Conservation (phyloP, 1,140 invertebrate genomes). For the Hypsibius dujardini region DNA sequence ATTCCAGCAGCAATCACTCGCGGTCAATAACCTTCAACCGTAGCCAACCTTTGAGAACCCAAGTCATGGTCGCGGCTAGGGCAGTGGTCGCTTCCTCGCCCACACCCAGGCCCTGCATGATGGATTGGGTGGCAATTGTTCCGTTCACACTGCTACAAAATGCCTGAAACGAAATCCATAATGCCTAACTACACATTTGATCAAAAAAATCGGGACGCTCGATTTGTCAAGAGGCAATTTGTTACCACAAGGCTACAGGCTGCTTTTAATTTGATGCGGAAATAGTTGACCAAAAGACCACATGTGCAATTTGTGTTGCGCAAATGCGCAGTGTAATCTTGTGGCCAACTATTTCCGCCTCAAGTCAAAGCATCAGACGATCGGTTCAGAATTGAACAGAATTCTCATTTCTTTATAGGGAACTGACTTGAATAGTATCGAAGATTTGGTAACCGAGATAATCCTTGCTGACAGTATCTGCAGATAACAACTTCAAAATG, state of each 20-base stretch:
- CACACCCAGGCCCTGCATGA: constrained; percentile 79
- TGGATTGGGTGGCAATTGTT: constrained; percentile 62
- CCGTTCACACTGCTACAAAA: constrained; percentile 78
- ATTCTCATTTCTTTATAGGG: background rate
- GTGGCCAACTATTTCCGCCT: background rate
- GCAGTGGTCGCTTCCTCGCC: constrained; percentile 65
- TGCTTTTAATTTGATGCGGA: too few relatives aligned
- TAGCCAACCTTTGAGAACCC: constrained; percentile 56
- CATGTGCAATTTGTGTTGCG: constrained; percentile 6
- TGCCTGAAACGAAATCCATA: constrained; percentile 43
- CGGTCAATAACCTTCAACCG: background rate
- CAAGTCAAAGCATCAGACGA: constrained; percentile 3
- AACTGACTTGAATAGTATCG: constrained; percentile 67
- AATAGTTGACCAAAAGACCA: constrained; percentile 17
- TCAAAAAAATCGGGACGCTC: too few relatives aligned
- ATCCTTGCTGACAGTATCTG: constrained; percentile 64
- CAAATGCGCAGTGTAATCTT: too few relatives aligned
- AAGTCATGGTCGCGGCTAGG: constrained; percentile 75
- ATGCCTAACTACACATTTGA: too few relatives aligned
- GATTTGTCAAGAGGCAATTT: too few relatives aligned
- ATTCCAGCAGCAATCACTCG: constrained; percentile 17
- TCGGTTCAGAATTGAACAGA: too few relatives aligned
- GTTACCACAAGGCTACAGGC: too few relatives aligned
- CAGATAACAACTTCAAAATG: too few relatives aligned
- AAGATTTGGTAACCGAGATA: constrained; percentile 78